phyloP scores from a whole-genome alignment of 2,888 invertebrate species.

The Empis stercorea region DNA sequence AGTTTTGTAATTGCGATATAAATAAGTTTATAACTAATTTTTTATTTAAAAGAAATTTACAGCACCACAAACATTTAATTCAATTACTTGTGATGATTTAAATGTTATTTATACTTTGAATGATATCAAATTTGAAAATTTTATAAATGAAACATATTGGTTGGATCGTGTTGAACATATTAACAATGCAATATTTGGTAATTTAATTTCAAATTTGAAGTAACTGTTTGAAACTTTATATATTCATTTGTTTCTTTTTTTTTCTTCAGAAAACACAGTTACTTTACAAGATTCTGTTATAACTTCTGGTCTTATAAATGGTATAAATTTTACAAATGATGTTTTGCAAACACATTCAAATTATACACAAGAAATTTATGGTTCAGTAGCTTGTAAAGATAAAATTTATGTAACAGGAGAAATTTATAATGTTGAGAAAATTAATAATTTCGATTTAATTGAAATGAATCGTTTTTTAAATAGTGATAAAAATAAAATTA shows the following conservation, averaged over 20 bases:
- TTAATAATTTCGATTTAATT: constrained; percentile 22
- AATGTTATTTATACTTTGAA: constrained; percentile 30
- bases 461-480: constrained; percentile 18
- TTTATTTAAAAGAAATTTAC: constrained; percentile 21
- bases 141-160: constrained; percentile 39
- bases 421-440: constrained; percentile 17
- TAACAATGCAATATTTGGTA: constrained; percentile 34
- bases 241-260: not conserved
- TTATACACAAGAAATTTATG: constrained; percentile 17
- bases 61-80: constrained; percentile 23
- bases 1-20: not conserved
- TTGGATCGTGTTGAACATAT: constrained; percentile 38
- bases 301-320: not conserved
- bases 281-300: not conserved
- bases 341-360: constrained; percentile 29
- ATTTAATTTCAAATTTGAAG: constrained; percentile 10
- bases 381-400: constrained; percentile 16
- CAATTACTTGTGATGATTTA: constrained; percentile 18
- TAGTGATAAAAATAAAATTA: constrained; percentile 16
- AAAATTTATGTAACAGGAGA: constrained; percentile 15
- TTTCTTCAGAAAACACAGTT: not conserved
- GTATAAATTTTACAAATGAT: constrained; percentile 35
- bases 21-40: not conserved
- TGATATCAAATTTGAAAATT: constrained; percentile 34
- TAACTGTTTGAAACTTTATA: too few relatives aligned